Evolutionary conservation across 2,888 invertebrate species (phyloP).

Genomic region (Spisula solida): DNA sequence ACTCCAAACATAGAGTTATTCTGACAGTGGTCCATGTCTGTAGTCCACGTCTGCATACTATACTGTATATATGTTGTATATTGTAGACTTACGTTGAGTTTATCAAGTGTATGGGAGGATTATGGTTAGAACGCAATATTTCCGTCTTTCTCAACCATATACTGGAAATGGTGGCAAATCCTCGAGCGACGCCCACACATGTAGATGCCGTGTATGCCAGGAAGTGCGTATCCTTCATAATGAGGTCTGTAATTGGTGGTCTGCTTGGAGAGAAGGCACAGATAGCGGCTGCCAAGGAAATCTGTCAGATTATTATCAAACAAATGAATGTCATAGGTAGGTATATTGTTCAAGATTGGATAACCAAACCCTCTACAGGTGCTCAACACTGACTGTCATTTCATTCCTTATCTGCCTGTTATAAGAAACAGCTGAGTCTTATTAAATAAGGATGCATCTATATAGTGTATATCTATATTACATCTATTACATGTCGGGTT

Average conservation of each 20-base stretch:
- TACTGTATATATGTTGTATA: not conserved
- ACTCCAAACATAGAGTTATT: too few species aligned
- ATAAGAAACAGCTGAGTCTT: not conserved
- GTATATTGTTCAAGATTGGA: slow-evolving; percentile 54
- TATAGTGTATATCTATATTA: too few species aligned
- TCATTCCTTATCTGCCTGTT: not conserved
- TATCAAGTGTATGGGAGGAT: slow-evolving; percentile 96
- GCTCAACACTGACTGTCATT: not conserved
- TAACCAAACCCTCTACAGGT: not conserved
- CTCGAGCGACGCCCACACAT: slow-evolving; percentile 97
- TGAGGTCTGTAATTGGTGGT: slow-evolving; percentile 96
- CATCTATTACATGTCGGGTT: too few species aligned
- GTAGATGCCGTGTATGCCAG: slow-evolving; percentile 99
- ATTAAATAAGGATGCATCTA: too few species aligned
- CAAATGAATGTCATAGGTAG: slow-evolving; percentile 93
- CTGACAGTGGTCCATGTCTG: too few species aligned
- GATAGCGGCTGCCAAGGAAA: slow-evolving; percentile 95
- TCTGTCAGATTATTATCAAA: slow-evolving; percentile 96
- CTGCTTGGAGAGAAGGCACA: slow-evolving; percentile 99
- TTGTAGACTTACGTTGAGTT: slow-evolving; percentile 97
- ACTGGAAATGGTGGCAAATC: slow-evolving; percentile 96
- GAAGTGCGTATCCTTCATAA: slow-evolving; percentile 98
- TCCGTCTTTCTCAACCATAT: slow-evolving; percentile 95
- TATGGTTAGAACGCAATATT: slow-evolving; percentile 98
- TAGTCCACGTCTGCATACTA: too few species aligned